These are phyloP conservation scores for Cottus gobio DNA, from an alignment of 2,113 vertebrate genomes.

Conservation along the genomic window DNA sequence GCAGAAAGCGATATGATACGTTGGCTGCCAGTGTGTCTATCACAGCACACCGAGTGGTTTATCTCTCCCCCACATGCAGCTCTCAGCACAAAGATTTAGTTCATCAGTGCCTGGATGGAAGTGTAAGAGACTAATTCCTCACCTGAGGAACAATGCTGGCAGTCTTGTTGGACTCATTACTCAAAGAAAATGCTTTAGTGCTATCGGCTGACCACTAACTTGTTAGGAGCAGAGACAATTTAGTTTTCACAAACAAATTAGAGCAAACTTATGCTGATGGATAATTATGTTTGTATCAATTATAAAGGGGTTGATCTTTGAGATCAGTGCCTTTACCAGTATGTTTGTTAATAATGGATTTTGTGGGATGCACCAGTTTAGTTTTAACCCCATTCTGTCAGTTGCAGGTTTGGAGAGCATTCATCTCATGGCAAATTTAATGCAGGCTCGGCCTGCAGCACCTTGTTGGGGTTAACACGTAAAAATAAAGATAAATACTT, in stretches of 20 bases:
- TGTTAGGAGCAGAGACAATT: not conserved
- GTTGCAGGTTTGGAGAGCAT: slow-evolving; percentile 62
- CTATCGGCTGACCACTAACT: not conserved
- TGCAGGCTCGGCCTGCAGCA: slow-evolving; percentile 64
- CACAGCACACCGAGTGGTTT: slow-evolving; percentile 54
- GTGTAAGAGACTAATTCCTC: slow-evolving; percentile 37
- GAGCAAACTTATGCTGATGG: slow-evolving; percentile 37
- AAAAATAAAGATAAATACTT: slow-evolving; percentile 43
- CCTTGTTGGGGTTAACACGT: slow-evolving; percentile 50
- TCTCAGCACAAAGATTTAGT: slow-evolving; percentile 42
- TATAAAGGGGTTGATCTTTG: slow-evolving; percentile 38
- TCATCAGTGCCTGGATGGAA: slow-evolving; percentile 29
- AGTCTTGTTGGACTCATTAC: slow-evolving; percentile 16
- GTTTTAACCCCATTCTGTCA: slow-evolving; percentile 79
- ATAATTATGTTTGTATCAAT: slow-evolving; percentile 30
- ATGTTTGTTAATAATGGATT: slow-evolving; percentile 62
- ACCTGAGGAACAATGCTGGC: slow-evolving; percentile 36
- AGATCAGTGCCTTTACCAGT: slow-evolving; percentile 53
- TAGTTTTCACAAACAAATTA: slow-evolving; percentile 1
- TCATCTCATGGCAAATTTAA: slow-evolving; percentile 70
- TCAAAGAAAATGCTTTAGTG: slow-evolving; percentile 3
- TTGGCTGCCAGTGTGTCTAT: slow-evolving; percentile 58
- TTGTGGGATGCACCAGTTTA: slow-evolving; percentile 71
- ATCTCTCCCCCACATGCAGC: slow-evolving; percentile 36
- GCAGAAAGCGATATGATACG: slow-evolving; percentile 62